These are phyloP conservation scores for Caprella mutica DNA, from an alignment of 2,888 invertebrate species.

Conservation along the genomic window DNA sequence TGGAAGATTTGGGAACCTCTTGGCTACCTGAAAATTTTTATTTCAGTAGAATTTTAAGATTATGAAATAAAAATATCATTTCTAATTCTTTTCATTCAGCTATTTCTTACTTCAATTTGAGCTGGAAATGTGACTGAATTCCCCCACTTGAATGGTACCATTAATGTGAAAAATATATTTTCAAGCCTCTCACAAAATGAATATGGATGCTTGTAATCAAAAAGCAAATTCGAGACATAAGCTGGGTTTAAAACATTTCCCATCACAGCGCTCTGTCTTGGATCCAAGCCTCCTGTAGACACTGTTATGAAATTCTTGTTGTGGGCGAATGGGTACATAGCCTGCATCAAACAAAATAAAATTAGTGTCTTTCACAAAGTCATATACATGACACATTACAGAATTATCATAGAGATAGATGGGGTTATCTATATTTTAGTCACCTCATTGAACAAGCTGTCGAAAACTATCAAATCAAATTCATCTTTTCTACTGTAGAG, in stretches of 20 bases:
- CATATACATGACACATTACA: too few species aligned
- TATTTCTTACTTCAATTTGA: too few species aligned
- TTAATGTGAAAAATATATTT: not conserved
- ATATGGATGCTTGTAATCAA: not conserved
- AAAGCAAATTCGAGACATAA: slow-evolving; percentile 3
- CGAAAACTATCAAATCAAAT: slow-evolving; percentile 21
- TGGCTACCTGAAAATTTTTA: slow-evolving; percentile 13
- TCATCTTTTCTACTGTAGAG: slow-evolving; percentile 19
- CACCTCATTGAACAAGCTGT: slow-evolving; percentile 23
- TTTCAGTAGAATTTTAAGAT: too few species aligned
- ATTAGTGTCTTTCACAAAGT: not conserved
- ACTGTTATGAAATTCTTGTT: slow-evolving; percentile 17
- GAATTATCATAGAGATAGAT: too few species aligned
- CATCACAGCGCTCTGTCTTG: slow-evolving; percentile 15
- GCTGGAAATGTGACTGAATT: slow-evolving; percentile 9
- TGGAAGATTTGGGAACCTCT: slow-evolving; percentile 26
- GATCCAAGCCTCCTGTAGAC: slow-evolving; percentile 14
- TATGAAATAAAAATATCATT: too few species aligned
- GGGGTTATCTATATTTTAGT: too few species aligned
- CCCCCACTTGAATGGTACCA: slow-evolving; percentile 10
- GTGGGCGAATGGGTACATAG: slow-evolving; percentile 18
- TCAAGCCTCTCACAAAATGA: slow-evolving; percentile 4
- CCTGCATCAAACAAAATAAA: slow-evolving; percentile 15
- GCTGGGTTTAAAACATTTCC: slow-evolving; percentile 21
- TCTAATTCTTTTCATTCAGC: too few species aligned